Percentiles rank a stretch among this genome's conserved stretches.
phyloP scores from a whole-genome alignment of 2,888 invertebrate species.

The Eupithecia abbreviata region DNA sequence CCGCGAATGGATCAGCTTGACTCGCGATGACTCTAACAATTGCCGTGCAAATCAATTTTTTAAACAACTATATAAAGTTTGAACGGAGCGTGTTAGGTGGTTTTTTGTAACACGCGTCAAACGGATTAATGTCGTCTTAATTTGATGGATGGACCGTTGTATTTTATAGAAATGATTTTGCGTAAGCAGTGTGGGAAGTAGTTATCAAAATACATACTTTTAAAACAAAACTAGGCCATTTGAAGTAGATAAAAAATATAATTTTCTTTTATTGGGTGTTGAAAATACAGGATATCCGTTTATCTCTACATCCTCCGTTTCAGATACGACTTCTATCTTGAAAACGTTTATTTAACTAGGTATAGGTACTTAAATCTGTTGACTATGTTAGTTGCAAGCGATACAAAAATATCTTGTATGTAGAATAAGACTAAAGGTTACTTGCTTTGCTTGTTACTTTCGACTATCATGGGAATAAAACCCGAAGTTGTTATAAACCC shows the following conservation, averaged over 20 bases:
- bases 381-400: not conserved
- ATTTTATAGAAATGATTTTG: not conserved
- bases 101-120: constrained; percentile 32
- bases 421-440: not conserved
- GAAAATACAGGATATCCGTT: not conserved
- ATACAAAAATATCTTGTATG: not conserved
- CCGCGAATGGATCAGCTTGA: constrained; percentile 55
- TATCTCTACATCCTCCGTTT: not conserved
- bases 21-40: constrained; percentile 50
- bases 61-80: constrained; percentile 34
- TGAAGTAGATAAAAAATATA: not conserved
- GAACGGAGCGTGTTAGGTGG: constrained; percentile 34
- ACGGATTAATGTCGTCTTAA: constrained; percentile 23
- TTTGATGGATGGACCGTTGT: constrained; percentile 31
- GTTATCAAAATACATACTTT: not conserved
- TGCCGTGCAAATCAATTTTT: constrained; percentile 45
- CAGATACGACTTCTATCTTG: not conserved
- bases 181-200: not conserved
- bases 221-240: not conserved
- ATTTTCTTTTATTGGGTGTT: not conserved
- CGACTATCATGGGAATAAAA: not conserved
- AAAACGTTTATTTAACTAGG: not conserved
- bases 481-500: not conserved
- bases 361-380: not conserved
- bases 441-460: not conserved